Percentiles rank a stretch among this genome's conserved stretches.
phyloP scores from a whole-genome alignment of 1,140 invertebrate genomes.

The Solenopsis fugax region DNA sequence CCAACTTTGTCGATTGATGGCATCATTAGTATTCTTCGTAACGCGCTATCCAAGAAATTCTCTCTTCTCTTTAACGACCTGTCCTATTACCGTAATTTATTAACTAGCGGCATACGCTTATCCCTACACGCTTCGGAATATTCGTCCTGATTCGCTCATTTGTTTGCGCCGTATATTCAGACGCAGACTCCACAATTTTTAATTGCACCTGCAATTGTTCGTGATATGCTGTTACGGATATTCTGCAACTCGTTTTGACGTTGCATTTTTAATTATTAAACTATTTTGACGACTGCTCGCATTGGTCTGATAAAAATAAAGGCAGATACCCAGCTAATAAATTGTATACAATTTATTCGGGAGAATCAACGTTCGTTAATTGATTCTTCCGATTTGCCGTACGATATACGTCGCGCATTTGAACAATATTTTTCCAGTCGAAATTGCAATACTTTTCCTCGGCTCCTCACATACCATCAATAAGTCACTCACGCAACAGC shows the following conservation, averaged over 20 bases:
- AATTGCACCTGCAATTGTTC: slow-evolving; percentile 62
- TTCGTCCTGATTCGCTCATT: slow-evolving; percentile 42
- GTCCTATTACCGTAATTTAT: slow-evolving; percentile 66
- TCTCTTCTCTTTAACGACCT: slow-evolving; percentile 20
- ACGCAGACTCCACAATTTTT: slow-evolving; percentile 55
- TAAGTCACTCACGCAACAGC: slow-evolving; percentile 46
- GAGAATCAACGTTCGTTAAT: slow-evolving; percentile 62
- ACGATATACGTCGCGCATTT: slow-evolving; percentile 45
- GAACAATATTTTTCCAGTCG: slow-evolving; percentile 51
- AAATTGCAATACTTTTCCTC: slow-evolving; percentile 52
- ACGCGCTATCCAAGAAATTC: slow-evolving; percentile 51
- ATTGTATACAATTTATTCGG: slow-evolving; percentile 63
- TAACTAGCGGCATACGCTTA: slow-evolving; percentile 44
- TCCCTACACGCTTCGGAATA: slow-evolving; percentile 32
- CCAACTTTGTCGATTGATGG: slow-evolving; percentile 64
- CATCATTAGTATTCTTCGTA: slow-evolving; percentile 71
- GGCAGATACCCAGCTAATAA: slow-evolving; percentile 52
- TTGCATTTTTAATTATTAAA: slow-evolving; percentile 66
- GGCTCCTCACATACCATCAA: slow-evolving; percentile 19
- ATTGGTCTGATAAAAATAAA: slow-evolving; percentile 56
- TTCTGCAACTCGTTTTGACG: slow-evolving; percentile 59
- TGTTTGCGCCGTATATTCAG: slow-evolving; percentile 42
- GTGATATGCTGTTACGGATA: slow-evolving; percentile 62
- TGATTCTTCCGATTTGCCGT: slow-evolving; percentile 62
- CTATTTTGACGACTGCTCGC: slow-evolving; percentile 60